A percentile compares a stretch with the other conserved stretches of the same genome.
Conservation (phyloP, 2,113 vertebrate species). For the Ondatra zibethicus region DNA sequence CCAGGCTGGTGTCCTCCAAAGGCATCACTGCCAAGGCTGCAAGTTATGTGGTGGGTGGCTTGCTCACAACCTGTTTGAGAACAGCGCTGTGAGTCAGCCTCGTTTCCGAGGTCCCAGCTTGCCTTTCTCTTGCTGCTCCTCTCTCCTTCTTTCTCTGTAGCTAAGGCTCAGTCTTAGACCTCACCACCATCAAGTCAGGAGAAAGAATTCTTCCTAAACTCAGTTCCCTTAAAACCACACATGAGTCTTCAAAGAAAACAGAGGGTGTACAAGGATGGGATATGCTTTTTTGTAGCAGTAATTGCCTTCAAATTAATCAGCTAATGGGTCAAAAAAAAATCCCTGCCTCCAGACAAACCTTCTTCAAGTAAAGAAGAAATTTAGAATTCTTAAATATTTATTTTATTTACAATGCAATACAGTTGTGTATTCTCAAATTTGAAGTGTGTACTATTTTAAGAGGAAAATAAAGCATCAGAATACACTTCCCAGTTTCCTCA, state of each 20-base stretch:
- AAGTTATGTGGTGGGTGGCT: slow-evolving; percentile 22
- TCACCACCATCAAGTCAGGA: neutral
- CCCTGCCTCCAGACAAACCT: neutral
- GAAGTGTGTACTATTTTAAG: neutral
- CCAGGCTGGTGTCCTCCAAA: slow-evolving; percentile 26
- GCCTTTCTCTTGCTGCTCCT: neutral
- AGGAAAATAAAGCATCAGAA: slow-evolving; percentile 33
- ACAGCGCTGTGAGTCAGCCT: slow-evolving; percentile 74
- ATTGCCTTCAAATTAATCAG: neutral
- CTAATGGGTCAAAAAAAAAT: rapidly evolving
- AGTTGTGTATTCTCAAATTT: neutral
- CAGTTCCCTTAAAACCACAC: neutral
- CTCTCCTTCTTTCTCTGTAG: neutral
- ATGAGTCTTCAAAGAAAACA: neutral
- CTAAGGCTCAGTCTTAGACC: neutral
- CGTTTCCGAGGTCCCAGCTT: slow-evolving; percentile 37
- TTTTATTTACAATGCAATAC: slow-evolving; percentile 16
- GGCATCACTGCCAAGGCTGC: neutral
- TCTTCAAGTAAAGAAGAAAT: neutral
- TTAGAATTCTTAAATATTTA: neutral
- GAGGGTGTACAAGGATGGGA: neutral
- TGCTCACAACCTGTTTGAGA: slow-evolving; percentile 56
- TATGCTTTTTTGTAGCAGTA: neutral
- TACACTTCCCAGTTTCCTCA: neutral
- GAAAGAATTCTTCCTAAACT: neutral